These are phyloP conservation scores for Coluber constrictor DNA, from an alignment of 2,797 vertebrate species.

Conservation along the genomic window DNA sequence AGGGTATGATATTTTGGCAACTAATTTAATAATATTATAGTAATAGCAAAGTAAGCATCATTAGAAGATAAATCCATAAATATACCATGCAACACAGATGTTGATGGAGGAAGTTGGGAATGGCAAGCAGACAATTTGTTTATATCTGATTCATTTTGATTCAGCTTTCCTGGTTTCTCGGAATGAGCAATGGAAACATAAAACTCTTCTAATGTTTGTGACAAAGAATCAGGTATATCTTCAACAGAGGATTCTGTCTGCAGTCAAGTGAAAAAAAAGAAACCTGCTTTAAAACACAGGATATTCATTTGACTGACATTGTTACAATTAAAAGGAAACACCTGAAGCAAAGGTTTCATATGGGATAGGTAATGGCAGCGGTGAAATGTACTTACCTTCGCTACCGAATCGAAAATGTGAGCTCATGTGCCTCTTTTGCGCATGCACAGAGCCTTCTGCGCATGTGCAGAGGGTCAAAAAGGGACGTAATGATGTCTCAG, in stretches of 20 bases:
- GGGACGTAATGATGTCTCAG: too few species aligned
- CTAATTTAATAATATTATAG: not conserved
- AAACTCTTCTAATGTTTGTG: slow-evolving; percentile 51
- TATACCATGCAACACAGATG: not conserved
- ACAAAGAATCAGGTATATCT: slow-evolving; percentile 35
- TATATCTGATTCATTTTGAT: slow-evolving; percentile 19
- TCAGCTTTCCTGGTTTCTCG: slow-evolving; percentile 33
- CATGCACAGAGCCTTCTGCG: too few species aligned
- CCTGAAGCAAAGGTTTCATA: not conserved
- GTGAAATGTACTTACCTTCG: too few species aligned
- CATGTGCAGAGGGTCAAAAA: too few species aligned
- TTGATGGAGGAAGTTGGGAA: not conserved
- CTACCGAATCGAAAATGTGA: too few species aligned
- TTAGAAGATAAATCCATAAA: not conserved
- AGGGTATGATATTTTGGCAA: not conserved
- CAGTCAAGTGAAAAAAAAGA: slow-evolving; percentile 31
- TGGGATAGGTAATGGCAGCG: not conserved
- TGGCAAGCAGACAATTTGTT: slow-evolving; percentile 4
- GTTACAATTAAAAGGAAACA: not conserved
- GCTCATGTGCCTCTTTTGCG: too few species aligned
- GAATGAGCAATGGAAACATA: slow-evolving; percentile 46
- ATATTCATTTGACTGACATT: not conserved
- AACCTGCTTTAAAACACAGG: not conserved
- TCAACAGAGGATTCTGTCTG: slow-evolving; percentile 39
- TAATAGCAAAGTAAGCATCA: not conserved